A percentile compares a stretch with the other conserved stretches of the same genome.
phyloP scores from a whole-genome alignment of 2,797 vertebrate species.

The Paguma larvata region DNA sequence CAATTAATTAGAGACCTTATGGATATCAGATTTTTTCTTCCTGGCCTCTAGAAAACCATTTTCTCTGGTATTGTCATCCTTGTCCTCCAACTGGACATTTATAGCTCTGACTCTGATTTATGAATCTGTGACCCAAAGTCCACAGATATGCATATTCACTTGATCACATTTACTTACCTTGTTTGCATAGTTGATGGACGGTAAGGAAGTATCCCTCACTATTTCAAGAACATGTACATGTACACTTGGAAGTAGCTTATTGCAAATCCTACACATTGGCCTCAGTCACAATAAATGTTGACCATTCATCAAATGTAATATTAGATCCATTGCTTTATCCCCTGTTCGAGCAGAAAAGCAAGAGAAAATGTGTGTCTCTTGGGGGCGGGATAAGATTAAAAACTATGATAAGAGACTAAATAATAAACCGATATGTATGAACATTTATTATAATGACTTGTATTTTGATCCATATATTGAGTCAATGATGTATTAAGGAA shows the following conservation, averaged over 20 bases:
- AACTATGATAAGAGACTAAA: not conserved
- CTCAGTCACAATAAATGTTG: conserved; percentile 10
- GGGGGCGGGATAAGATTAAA: not conserved
- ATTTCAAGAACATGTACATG: not conserved
- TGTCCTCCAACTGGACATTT: not conserved
- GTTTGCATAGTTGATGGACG: not conserved
- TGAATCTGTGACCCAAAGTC: not conserved
- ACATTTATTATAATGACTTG: not conserved
- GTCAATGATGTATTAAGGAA: not conserved
- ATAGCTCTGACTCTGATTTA: not conserved
- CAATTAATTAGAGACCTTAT: not conserved
- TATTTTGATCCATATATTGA: not conserved
- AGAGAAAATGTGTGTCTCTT: not conserved
- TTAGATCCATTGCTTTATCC: not conserved
- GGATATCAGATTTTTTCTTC: not conserved
- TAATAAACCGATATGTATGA: not conserved
- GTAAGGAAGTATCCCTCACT: not conserved
- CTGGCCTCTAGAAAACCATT: not conserved
- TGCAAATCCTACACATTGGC: not conserved
- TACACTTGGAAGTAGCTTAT: not conserved
- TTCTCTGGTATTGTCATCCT: not conserved
- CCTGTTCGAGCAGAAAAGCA: not conserved
- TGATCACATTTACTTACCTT: not conserved
- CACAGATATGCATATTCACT: not conserved
- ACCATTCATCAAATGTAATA: not conserved